Conservation (phyloP, 2,797 vertebrate species). For the Sandelia bainsii region DNA sequence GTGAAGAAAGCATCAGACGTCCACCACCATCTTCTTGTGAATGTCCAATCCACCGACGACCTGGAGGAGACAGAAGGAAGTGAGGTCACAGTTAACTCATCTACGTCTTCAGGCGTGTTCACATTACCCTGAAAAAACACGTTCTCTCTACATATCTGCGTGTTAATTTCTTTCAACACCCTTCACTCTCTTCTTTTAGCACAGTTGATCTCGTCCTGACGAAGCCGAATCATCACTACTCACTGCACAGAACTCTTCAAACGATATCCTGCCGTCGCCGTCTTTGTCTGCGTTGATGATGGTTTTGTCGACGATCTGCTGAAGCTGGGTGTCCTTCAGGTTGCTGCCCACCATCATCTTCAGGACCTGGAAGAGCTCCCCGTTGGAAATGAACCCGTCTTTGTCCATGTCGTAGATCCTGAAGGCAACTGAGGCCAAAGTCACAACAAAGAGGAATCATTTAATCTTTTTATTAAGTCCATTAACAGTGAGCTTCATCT, state of each 20-base stretch:
- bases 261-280: constrained; percentile 98
- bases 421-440: constrained; percentile 89
- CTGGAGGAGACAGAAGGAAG: constrained; percentile 71
- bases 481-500: too few species aligned
- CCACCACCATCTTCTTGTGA: constrained; percentile 99
- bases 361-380: constrained; percentile 99
- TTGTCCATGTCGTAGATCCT: constrained; percentile 99
- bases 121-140: too few species aligned
- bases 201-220: neutral
- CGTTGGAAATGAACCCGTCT: constrained; percentile 98
- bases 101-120: too few species aligned
- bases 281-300: constrained; percentile 99
- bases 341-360: constrained; percentile 99
- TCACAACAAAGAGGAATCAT: too few species aligned
- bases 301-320: constrained; percentile 93
- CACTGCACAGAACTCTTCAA: constrained; percentile 99
- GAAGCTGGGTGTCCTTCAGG: constrained; percentile 99
- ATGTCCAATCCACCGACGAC: constrained; percentile 99
- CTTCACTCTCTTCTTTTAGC: too few species aligned
- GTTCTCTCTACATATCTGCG: too few species aligned
- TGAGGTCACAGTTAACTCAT: neutral
- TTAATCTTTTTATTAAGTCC: too few species aligned
- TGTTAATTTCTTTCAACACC: too few species aligned
- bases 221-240: constrained; percentile 72
- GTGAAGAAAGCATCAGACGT: constrained; percentile 93